Evolutionary conservation across 1,140 invertebrate genomes (phyloP).

Genomic region (Anastatus disparis): DNA sequence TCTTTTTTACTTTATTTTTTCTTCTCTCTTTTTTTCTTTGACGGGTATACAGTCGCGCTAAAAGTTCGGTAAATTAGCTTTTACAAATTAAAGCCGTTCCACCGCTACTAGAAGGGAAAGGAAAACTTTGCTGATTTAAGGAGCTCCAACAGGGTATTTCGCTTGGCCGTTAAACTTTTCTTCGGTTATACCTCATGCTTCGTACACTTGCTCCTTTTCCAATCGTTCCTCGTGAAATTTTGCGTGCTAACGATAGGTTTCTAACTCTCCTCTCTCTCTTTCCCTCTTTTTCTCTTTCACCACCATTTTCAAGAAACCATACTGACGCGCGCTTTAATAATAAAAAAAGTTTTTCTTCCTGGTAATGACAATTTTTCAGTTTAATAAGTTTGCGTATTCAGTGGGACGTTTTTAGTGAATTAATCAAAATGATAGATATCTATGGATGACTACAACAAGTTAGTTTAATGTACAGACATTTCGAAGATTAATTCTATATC

Average conservation of each 20-base stretch:
- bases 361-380: slow-evolving; percentile 3
- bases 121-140: slow-evolving; percentile 47
- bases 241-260: slow-evolving; percentile 9
- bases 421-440: no score
- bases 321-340: neutral
- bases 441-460: no score
- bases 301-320: no score
- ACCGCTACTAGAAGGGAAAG: slow-evolving; percentile 32
- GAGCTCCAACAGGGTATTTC: slow-evolving; percentile 39
- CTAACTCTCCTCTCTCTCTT: no score
- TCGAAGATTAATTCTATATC: no score
- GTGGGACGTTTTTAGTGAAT: no score
- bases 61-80: slow-evolving; percentile 64
- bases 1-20: no score
- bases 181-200: neutral
- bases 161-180: slow-evolving; percentile 18
- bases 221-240: slow-evolving; percentile 8
- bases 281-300: no score
- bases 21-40: slow-evolving; percentile 3
- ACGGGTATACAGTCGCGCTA: slow-evolving; percentile 49
- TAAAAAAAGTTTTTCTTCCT: neutral
- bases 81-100: slow-evolving; percentile 61
- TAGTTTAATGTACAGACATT: no score
- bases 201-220: neutral
- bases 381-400: neutral